phyloP scores from a whole-genome alignment of 2,797 vertebrate species.

The Phrynocephalus vlangalii region DNA sequence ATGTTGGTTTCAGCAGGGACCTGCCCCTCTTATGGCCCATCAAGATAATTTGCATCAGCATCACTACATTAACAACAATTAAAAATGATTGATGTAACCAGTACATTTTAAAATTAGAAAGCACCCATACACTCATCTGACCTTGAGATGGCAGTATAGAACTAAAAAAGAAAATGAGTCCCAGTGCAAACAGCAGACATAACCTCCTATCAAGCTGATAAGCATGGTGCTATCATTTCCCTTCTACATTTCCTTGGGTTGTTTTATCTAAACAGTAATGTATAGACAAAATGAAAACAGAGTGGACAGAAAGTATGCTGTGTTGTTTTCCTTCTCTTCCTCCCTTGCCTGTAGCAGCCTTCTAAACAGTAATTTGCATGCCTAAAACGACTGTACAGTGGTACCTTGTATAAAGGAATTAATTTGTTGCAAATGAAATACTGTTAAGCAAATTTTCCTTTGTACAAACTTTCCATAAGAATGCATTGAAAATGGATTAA shows the following conservation, averaged over 20 bases:
- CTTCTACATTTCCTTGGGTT: background rate
- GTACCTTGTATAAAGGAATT: too few species aligned
- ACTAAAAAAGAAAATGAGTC: slow-evolving; percentile 21
- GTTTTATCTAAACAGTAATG: background rate
- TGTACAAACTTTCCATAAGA: too few species aligned
- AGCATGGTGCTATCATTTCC: background rate
- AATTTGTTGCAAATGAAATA: too few species aligned
- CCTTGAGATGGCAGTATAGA: slow-evolving; percentile 74
- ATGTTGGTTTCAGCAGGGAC: background rate
- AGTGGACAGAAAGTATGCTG: too few species aligned
- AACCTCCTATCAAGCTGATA: too few species aligned
- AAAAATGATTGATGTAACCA: background rate
- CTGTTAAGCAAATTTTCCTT: too few species aligned
- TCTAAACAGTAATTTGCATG: too few species aligned
- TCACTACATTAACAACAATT: background rate
- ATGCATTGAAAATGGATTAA: too few species aligned
- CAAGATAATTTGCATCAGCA: background rate
- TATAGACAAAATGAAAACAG: too few species aligned
- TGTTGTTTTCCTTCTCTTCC: too few species aligned
- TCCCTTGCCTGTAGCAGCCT: too few species aligned
- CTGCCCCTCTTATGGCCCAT: background rate
- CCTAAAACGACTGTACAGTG: too few species aligned
- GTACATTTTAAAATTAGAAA: background rate
- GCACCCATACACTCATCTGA: background rate
- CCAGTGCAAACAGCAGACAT: background rate